Evolutionary conservation across 1,140 invertebrate species (phyloP).

Genomic region (Odontomachus brunneus): DNA sequence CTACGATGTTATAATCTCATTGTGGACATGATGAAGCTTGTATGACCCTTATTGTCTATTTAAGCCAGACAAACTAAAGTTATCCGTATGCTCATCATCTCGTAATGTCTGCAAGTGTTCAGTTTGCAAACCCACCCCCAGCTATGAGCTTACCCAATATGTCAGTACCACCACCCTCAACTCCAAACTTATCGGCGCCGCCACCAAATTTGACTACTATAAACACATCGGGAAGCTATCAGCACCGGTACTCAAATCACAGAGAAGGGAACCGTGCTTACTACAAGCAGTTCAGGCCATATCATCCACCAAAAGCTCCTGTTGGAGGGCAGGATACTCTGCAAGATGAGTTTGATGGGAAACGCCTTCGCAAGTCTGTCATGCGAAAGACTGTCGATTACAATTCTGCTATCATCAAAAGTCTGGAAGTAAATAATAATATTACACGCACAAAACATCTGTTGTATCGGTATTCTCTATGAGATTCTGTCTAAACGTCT

Average conservation of each 20-base stretch:
- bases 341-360: conserved; percentile 97
- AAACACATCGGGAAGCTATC: conserved; percentile 81
- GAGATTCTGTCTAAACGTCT: conserved; percentile 1
- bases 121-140: conserved; percentile 83
- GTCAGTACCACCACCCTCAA: conserved; percentile 82
- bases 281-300: conserved; percentile 85
- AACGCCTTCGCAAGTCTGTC: conserved; percentile 97
- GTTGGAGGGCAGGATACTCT: conserved; percentile 80
- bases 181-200: conserved; percentile 83
- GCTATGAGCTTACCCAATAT: conserved; percentile 83
- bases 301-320: conserved; percentile 84
- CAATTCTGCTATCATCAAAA: conserved; percentile 97
- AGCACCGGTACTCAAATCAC: conserved; percentile 82
- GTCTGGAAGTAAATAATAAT: conserved; percentile 90
- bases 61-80: conserved; percentile 39
- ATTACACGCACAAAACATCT: neutral
- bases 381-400: conserved; percentile 99
- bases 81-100: conserved; percentile 30
- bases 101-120: conserved; percentile 80
- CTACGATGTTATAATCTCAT: neutral
- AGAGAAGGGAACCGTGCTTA: conserved; percentile 81
- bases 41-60: conserved; percentile 42
- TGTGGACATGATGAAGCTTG: conserved; percentile 40
- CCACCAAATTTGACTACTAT: conserved; percentile 83
- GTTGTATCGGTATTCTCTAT: neutral